These are phyloP conservation scores for Emberiza fucata DNA, from an alignment of 2,113 vertebrate species.

Conservation along the genomic window DNA sequence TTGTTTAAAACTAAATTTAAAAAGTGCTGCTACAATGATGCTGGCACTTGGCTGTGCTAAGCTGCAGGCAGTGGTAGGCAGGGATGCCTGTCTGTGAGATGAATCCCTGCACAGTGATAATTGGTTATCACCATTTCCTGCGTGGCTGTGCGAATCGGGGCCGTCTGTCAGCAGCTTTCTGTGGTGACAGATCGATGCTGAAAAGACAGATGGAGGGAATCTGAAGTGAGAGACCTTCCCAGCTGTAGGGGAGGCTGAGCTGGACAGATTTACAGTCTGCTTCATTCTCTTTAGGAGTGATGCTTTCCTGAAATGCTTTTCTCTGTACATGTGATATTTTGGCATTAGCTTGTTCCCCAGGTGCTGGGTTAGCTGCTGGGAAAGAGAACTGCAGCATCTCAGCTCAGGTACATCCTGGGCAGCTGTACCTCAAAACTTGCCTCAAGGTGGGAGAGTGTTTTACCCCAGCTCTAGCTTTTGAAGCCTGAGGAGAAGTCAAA, in stretches of 20 bases:
- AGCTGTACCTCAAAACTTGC: neutral
- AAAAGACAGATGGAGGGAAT: slow-evolving; percentile 59
- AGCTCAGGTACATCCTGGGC: neutral
- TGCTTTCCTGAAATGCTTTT: slow-evolving; percentile 25
- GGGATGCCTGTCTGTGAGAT: neutral
- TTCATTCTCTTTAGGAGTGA: slow-evolving; percentile 22
- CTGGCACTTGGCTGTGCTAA: neutral
- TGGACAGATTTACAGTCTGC: slow-evolving; percentile 52
- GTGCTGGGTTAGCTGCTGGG: neutral
- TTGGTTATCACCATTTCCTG: slow-evolving; percentile 7
- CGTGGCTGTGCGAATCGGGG: neutral
- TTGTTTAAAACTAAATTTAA: neutral
- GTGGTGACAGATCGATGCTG: neutral
- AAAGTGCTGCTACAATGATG: neutral
- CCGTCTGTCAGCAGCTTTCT: slow-evolving; percentile 43
- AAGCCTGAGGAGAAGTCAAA: neutral
- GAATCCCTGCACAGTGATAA: neutral
- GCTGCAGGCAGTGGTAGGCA: neutral
- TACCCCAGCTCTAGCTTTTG: neutral
- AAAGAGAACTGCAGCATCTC: neutral
- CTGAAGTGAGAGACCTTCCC: slow-evolving; percentile 57
- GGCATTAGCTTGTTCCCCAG: neutral
- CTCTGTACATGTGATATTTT: neutral
- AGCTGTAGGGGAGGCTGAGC: slow-evolving; percentile 12
- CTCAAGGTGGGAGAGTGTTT: neutral